Base-by-base conservation (phyloP, 2,888 invertebrate species). In the Amaurobius ferox region DNA sequence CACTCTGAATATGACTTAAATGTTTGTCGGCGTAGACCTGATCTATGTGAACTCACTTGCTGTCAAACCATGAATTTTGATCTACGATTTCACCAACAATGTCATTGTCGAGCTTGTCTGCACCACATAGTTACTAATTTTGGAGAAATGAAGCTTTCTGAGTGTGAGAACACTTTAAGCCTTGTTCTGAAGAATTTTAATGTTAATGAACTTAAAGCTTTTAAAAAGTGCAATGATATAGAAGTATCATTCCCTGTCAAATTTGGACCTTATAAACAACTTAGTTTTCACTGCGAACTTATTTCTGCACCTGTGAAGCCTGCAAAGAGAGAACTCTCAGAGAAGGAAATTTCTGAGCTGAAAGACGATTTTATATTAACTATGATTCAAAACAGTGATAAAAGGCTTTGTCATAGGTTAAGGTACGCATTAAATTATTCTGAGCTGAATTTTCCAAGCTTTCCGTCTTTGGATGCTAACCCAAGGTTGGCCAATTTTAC, bases 371-470 rank as follows among this genome's bases (percentile, higher is more conserved):
- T 72, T 13, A 87, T 89, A 13, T 67, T 85, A 40, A 80, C 86
- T 28, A 89, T 89, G 89, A 77, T 89, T 32, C 70, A 87, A 35
- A 88, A 87, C 30, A 85, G 70, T 32, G 88, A 88, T 16, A 87
- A 88, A 39, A 83, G 86, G 61, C 44, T 88, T 32, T 89, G 89
- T 48, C 80, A 83, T 40, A 70, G 87, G 16, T 70, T 89, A 26
- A 80, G 88, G 11, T 68, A 88, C 55, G 89, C 88, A n/a, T 61
- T 89, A 23, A 88, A 88, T 62, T 89, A 88, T 72, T 89, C 87
- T 44, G 87, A 88, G 44, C 48, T 89, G 13, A 88, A 86, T 74
- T 89, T 89, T 67, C 89, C 89, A 11, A 81, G 79, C 19, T 87
- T 85, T 29, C 80, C 83, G 19, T 19, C 61, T 28, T 39, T 55